phyloP scores from a whole-genome alignment of 2,113 vertebrate genomes.

The Monarcha castaneiventris region DNA sequence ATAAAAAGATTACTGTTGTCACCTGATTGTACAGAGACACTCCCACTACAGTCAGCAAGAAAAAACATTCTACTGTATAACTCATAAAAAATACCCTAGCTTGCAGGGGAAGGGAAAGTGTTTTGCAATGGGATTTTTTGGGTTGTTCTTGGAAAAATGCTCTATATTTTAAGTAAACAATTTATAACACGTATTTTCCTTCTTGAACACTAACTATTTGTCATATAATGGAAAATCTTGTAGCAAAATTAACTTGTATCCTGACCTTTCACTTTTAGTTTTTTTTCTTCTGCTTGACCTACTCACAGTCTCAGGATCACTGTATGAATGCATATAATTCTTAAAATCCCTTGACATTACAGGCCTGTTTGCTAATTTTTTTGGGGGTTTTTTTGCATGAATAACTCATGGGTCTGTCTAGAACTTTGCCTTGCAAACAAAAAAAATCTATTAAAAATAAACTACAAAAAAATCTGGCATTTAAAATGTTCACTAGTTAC shows the following conservation, averaged over 20 bases:
- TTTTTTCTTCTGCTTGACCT: constrained; percentile 13
- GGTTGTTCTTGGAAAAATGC: neutral
- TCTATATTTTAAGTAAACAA: neutral
- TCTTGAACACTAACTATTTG: neutral
- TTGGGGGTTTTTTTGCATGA: neutral
- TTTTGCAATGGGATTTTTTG: neutral
- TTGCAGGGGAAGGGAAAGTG: neutral
- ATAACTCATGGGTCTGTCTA: neutral
- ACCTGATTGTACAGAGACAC: neutral
- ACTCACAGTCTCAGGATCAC: neutral
- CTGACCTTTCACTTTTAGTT: neutral
- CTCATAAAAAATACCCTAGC: neutral
- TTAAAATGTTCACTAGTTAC: neutral
- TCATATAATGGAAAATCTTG: neutral
- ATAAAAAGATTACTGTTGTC: neutral
- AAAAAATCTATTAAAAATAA: neutral
- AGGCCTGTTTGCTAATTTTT: neutral
- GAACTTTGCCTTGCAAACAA: neutral
- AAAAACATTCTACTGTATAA: neutral
- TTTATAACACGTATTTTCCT: neutral
- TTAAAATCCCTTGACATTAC: neutral
- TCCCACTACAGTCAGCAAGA: neutral
- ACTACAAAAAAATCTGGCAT: neutral
- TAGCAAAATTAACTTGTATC: neutral
- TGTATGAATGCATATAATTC: neutral